These are phyloP conservation scores for Perca fluviatilis DNA, from an alignment of 2,113 vertebrate species.

Conservation along the genomic window DNA sequence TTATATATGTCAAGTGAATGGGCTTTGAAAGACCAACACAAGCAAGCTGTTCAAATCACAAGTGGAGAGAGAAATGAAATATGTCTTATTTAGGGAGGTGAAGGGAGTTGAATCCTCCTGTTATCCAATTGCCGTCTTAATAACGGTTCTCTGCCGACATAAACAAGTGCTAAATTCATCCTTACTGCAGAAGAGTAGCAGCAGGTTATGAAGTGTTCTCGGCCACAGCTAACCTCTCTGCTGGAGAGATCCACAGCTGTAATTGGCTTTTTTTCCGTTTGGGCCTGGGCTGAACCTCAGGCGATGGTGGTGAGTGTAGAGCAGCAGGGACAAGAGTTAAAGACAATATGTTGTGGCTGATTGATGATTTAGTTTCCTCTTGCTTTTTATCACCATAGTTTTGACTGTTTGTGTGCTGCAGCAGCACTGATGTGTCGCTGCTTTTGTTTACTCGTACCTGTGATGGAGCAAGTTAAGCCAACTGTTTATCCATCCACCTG, in stretches of 20 bases:
- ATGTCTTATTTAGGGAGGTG: not conserved
- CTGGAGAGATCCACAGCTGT: constrained; percentile 71
- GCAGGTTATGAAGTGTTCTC: constrained; percentile 36
- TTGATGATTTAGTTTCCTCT: constrained; percentile 18
- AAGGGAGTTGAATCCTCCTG: not conserved
- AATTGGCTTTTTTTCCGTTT: constrained; percentile 75
- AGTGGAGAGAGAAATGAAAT: not conserved
- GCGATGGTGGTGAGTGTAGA: constrained; percentile 18
- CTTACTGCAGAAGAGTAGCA: constrained; percentile 28
- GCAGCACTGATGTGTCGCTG: constrained; percentile 11
- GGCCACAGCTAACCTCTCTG: constrained; percentile 69
- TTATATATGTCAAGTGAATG: not conserved
- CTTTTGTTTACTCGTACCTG: constrained; percentile 66
- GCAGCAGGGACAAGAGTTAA: constrained; percentile 25
- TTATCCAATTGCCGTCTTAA: not conserved
- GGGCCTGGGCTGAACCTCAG: constrained; percentile 60
- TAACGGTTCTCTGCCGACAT: constrained; percentile 7
- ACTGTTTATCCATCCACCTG: constrained; percentile 74
- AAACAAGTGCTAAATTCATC: constrained; percentile 25
- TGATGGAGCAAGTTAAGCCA: constrained; percentile 55
- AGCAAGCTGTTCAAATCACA: not conserved
- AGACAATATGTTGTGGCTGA: constrained; percentile 17
- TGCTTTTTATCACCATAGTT: not conserved
- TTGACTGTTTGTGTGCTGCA: constrained; percentile 9
- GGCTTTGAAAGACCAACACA: not conserved